Evolutionary conservation across 2,113 vertebrate genomes (phyloP).

Genomic region (Scatophagus argus): DNA sequence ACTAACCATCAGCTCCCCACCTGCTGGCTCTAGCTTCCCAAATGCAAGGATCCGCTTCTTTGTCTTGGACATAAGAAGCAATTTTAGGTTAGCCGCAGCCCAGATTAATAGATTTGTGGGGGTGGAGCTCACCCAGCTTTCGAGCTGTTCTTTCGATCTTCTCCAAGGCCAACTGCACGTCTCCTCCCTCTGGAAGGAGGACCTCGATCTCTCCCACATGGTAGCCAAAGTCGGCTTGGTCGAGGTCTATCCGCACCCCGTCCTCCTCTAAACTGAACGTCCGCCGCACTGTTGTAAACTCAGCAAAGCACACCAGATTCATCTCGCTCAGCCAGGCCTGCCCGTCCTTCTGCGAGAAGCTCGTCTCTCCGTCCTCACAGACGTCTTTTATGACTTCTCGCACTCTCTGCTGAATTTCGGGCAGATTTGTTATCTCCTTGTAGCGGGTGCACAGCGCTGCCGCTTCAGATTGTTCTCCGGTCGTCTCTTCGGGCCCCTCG

Average conservation of each 20-base stretch:
- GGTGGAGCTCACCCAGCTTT: slow-evolving; percentile 79
- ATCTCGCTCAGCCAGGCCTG: slow-evolving; percentile 71
- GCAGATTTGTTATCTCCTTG: slow-evolving; percentile 80
- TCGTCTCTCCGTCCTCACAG: slow-evolving; percentile 6
- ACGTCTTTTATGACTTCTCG: slow-evolving; percentile 60
- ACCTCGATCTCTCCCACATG: slow-evolving; percentile 86
- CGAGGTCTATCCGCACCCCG: slow-evolving; percentile 81
- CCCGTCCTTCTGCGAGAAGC: slow-evolving; percentile 29
- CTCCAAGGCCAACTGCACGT: slow-evolving; percentile 75
- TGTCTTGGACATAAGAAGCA: too few relatives aligned
- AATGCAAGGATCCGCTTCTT: too few relatives aligned
- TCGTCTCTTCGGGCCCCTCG: not conserved
- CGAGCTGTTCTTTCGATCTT: slow-evolving; percentile 76
- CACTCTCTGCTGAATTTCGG: slow-evolving; percentile 78
- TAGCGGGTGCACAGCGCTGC: slow-evolving; percentile 78
- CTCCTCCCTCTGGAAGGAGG: slow-evolving; percentile 77
- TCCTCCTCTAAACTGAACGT: slow-evolving; percentile 76
- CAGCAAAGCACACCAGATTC: slow-evolving; percentile 81
- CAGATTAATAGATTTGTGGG: too few relatives aligned
- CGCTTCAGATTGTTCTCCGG: slow-evolving; percentile 13
- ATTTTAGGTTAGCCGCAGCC: too few relatives aligned
- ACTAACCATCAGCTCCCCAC: too few relatives aligned
- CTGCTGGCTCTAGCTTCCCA: too few relatives aligned
- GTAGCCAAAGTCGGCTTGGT: slow-evolving; percentile 86
- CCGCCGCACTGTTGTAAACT: slow-evolving; percentile 78